Evolutionary conservation across 2,888 invertebrate genomes (phyloP), one percentile per base, ranked within the genome.

Genomic region (Ophraella communa): DNA sequence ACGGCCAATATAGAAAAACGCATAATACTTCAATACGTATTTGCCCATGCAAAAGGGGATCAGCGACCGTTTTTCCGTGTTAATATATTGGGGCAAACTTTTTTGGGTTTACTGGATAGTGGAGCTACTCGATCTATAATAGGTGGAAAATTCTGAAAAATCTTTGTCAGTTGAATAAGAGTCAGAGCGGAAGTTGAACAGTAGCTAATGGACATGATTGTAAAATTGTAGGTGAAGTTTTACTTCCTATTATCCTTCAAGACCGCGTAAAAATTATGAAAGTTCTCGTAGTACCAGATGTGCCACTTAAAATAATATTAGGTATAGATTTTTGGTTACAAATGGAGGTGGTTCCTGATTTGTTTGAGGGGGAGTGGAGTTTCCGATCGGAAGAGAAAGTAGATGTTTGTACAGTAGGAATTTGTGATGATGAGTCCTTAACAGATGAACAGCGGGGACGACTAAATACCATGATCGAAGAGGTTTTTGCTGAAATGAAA

Each of bases 251-350:
- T 0, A 8, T 33, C 53, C 33, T 64, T 2, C 20, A 58, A 39
- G 39, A 58, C 24, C 20, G 21, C 8, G 27, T 64, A 3, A 4
- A 33, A 11, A 24, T 54, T 8, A 33, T 58, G 1, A 4, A 30
- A 8, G 47, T 47, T 14, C 4, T 64, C 3, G 54, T 64, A 10
- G 54, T 64, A 3, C 64, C 64, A 4, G 59, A 47, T 4, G 10
- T 58, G 1, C 54, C 54, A 1, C 53, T 52, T 35, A 47, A 3
- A 10, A n/a, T 59, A n/a, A 59, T 64, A n/a, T 47, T 64, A 11
- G 59, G 64, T 0, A 42, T 52, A n/a, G 64, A 64, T 17, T 64
- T 59, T 14, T 64, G 58, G 59, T 8, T 24, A 17, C 10, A 17
- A 7, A 57, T 64, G 58, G 47, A 21, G 8, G 58, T 64, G 11